phyloP scores from a whole-genome alignment of 2,113 vertebrate genomes.

The Anthoscopus minutus region DNA sequence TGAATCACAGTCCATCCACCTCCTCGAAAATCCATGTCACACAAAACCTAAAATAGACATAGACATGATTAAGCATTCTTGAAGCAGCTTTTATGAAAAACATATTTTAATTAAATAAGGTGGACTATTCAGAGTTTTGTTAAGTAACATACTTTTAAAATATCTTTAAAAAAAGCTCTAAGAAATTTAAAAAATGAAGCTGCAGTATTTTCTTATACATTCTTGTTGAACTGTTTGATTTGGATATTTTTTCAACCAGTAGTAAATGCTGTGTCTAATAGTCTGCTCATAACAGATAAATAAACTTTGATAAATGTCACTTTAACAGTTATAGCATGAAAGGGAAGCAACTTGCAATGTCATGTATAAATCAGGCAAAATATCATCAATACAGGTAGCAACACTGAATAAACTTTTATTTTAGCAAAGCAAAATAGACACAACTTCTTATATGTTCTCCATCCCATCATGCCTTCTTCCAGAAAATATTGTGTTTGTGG shows the following conservation, averaged over 20 bases:
- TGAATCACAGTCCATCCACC: constrained; percentile 91
- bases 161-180: neutral
- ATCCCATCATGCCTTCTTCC: neutral
- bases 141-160: neutral
- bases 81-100: neutral
- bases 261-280: neutral
- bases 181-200: neutral
- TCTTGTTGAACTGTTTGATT: neutral
- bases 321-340: neutral
- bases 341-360: neutral
- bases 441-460: neutral
- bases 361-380: neutral
- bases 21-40: constrained; percentile 93
- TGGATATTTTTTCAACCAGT: neutral
- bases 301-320: neutral
- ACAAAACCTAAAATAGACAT: constrained; percentile 79
- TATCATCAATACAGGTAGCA: neutral
- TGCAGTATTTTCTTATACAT: neutral
- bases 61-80: neutral
- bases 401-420: neutral
- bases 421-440: neutral
- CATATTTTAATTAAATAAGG: neutral
- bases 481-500: neutral
- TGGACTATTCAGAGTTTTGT: neutral
- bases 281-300: neutral